Evolutionary conservation across 1,140 invertebrate species (phyloP).

Genomic region (Lepeophtheirus salmonis): DNA sequence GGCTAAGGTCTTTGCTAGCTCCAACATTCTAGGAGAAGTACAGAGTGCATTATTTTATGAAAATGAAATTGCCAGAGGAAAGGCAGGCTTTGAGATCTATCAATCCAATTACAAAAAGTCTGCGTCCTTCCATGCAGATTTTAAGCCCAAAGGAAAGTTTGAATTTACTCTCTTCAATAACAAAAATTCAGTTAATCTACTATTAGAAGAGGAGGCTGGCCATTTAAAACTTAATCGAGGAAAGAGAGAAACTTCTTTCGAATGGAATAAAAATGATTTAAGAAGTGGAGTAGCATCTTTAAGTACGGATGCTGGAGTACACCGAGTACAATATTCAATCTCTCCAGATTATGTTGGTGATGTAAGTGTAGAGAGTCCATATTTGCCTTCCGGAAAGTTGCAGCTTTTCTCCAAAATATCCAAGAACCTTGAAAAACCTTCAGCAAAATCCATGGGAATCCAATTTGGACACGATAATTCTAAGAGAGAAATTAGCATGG

Average conservation of each 20-base stretch:
- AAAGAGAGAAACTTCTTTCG: neutral
- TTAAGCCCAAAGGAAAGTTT: neutral
- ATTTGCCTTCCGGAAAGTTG: neutral
- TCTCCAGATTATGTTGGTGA: neutral
- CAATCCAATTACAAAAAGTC: neutral
- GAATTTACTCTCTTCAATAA: neutral
- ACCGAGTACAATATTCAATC: neutral
- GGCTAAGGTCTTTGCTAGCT: neutral
- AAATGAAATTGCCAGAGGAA: neutral
- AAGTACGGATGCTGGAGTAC: neutral
- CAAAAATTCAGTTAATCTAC: neutral
- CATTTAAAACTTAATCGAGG: neutral
- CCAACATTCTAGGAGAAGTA: neutral
- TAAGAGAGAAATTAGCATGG: neutral
- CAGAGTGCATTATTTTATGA: neutral
- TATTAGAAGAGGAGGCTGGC: neutral
- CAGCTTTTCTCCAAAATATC: too few species aligned
- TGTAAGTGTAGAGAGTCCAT: neutral
- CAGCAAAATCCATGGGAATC: neutral
- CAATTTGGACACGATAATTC: neutral
- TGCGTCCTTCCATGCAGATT: neutral
- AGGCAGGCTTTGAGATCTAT: neutral
- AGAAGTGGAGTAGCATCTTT: neutral
- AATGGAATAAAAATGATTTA: neutral
- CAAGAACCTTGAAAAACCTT: neutral